Evolutionary conservation across 2,113 vertebrate species (phyloP).

Genomic region (Hippocampus comes): DNA sequence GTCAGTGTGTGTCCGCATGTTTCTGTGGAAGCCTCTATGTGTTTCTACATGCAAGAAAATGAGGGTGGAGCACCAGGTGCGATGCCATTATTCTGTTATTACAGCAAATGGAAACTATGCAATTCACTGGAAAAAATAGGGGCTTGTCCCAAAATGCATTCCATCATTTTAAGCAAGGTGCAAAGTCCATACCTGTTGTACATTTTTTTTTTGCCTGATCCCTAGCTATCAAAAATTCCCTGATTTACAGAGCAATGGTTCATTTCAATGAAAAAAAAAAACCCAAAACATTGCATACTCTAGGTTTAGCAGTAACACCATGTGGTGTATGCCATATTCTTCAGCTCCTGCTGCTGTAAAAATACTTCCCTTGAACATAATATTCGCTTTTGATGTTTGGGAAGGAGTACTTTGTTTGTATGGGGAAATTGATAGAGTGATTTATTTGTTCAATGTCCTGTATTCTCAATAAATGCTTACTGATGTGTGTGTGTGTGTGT

Average conservation of each 20-base stretch:
- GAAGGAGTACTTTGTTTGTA: background rate
- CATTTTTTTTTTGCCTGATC: too few species aligned
- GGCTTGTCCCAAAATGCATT: constrained; percentile 48
- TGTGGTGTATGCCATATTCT: background rate
- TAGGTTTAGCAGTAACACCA: too few species aligned
- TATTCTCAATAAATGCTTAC: too few species aligned
- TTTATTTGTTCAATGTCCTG: too few species aligned
- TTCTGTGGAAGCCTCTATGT: constrained; percentile 24
- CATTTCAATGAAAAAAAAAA: too few species aligned
- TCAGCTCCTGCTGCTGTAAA: background rate
- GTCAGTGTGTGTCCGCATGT: constrained; percentile 14
- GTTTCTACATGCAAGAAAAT: constrained; percentile 33
- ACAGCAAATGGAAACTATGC: constrained; percentile 66
- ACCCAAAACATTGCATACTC: too few species aligned
- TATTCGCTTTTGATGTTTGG: background rate
- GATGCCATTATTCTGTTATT: constrained; percentile 61
- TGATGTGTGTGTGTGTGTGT: too few species aligned
- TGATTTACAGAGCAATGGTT: too few species aligned
- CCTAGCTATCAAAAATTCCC: too few species aligned
- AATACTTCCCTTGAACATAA: background rate
- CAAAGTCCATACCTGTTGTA: constrained; percentile 49
- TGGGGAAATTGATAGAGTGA: background rate
- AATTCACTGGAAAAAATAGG: constrained; percentile 54
- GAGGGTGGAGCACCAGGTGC: constrained; percentile 63
- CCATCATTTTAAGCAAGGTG: constrained; percentile 39